Evolutionary conservation across 2,113 vertebrate species (phyloP).

Genomic region (Aplodontia rufa): DNA sequence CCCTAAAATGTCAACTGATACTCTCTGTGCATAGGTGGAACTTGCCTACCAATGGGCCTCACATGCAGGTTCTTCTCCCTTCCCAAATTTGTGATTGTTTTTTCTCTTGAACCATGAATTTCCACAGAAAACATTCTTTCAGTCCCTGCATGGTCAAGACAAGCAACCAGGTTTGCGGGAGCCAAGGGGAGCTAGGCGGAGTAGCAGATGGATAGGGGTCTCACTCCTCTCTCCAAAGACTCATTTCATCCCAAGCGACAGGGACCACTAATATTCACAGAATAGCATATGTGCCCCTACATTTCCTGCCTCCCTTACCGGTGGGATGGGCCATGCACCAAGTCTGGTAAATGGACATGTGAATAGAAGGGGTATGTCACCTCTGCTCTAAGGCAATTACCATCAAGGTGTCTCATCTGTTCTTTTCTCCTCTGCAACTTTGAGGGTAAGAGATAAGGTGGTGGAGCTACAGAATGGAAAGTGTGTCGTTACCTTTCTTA

Average conservation of each 20-base stretch:
- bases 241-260: neutral
- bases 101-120: neutral
- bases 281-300: no score
- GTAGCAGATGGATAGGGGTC: neutral
- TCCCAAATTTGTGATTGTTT: neutral
- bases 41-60: neutral
- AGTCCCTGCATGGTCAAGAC: neutral
- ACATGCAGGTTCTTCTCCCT: neutral
- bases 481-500: neutral
- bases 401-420: neutral
- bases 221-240: neutral
- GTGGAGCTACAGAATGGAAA: neutral
- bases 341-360: neutral
- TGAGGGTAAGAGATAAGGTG: neutral
- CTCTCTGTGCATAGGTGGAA: no score
- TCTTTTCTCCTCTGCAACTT: neutral
- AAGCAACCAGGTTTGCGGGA: neutral
- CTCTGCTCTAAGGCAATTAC: neutral
- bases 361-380: neutral
- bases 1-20: no score
- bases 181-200: neutral
- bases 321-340: neutral
- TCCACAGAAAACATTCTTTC: neutral
- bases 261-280: neutral
- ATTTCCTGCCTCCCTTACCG: neutral